Conservation (phyloP, 2,888 invertebrate genomes). For the Amphipoea lucens region DNA sequence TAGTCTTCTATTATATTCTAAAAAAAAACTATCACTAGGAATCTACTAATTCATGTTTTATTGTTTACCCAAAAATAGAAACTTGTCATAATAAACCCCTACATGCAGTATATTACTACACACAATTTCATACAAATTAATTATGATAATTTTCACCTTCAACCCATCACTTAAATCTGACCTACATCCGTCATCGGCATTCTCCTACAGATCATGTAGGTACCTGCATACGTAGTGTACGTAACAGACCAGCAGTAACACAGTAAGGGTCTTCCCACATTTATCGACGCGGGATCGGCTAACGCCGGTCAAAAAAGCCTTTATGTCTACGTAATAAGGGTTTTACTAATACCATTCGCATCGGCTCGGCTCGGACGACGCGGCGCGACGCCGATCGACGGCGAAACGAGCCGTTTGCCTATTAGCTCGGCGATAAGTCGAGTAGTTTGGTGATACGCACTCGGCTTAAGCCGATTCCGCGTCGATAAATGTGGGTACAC, state of each 20-base stretch:
- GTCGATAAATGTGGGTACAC: no score
- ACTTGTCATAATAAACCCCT: not conserved
- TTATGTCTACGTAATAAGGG: no score
- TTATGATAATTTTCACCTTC: slow-evolving; percentile 4
- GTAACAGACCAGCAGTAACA: not conserved
- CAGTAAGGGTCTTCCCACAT: no score
- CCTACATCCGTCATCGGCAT: slow-evolving; percentile 28
- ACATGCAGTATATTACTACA: not conserved
- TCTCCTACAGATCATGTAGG: not conserved
- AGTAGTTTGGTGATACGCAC: no score
- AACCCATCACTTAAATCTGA: slow-evolving; percentile 2
- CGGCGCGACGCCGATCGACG: no score
- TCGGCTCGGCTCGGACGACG: no score
- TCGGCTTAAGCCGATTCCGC: no score
- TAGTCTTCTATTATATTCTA: not conserved
- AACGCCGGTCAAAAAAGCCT: no score
- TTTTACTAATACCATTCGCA: no score
- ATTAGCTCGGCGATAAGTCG: no score
- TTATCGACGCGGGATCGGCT: no score
- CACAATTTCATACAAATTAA: not conserved
- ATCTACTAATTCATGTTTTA: not conserved
- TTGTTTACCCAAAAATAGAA: not conserved
- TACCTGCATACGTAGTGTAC: not conserved
- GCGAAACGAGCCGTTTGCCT: no score
- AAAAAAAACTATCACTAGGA: not conserved